Conservation (phyloP, 2,113 vertebrate genomes). For the Mugil cephalus region DNA sequence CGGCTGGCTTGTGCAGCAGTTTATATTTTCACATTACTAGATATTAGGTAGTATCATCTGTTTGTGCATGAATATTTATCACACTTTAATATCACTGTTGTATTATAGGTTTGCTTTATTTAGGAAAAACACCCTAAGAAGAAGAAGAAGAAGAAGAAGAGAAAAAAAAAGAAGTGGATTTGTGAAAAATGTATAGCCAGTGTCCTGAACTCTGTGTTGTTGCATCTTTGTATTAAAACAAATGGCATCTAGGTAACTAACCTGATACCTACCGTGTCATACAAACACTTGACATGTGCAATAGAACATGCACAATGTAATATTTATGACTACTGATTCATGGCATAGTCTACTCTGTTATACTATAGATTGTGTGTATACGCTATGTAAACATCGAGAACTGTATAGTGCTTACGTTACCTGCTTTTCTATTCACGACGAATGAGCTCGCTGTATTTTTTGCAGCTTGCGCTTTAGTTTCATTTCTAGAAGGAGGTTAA, state of each 20-base stretch:
- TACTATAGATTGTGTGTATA: slow-evolving; percentile 80
- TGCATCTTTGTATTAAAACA: slow-evolving; percentile 81
- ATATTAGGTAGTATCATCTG: slow-evolving; percentile 72
- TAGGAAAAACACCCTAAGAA: slow-evolving; percentile 69
- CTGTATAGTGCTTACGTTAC: slow-evolving; percentile 79
- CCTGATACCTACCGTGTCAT: slow-evolving; percentile 66
- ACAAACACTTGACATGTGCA: slow-evolving; percentile 76
- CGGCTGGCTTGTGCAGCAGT: slow-evolving; percentile 66
- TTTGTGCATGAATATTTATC: slow-evolving; percentile 84
- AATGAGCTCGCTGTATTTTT: slow-evolving; percentile 69
- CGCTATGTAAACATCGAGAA: slow-evolving; percentile 75
- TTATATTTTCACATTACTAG: slow-evolving; percentile 69
- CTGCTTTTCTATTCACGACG: slow-evolving; percentile 73
- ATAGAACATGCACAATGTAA: slow-evolving; percentile 77
- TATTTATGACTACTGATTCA: slow-evolving; percentile 83
- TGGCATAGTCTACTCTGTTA: slow-evolving; percentile 77
- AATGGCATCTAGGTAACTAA: slow-evolving; percentile 72
- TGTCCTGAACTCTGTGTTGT: slow-evolving; percentile 79
- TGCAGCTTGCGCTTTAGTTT: slow-evolving; percentile 55
- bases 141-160: slow-evolving; percentile 37
- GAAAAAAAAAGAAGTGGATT: slow-evolving; percentile 67
- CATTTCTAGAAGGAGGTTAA: slow-evolving; percentile 49
- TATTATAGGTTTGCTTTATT: slow-evolving; percentile 79
- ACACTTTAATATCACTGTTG: slow-evolving; percentile 79
- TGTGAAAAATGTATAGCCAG: slow-evolving; percentile 81